A percentile compares a stretch with the other conserved stretches of the same genome.
Conservation (phyloP, 1,140 invertebrate species). For the Drosophila sturtevanti region DNA sequence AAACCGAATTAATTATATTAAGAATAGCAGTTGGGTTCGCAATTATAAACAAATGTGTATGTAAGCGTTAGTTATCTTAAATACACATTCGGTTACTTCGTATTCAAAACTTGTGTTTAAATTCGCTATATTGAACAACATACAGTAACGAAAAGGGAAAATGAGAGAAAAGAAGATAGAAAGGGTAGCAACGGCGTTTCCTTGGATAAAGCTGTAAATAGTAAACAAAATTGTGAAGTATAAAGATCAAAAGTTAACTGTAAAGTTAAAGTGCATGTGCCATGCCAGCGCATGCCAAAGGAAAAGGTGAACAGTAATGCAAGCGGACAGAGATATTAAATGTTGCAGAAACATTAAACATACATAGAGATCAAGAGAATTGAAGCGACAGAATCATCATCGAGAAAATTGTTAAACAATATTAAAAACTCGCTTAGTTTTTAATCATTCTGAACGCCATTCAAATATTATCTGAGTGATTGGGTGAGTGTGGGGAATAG, state of each 20-base stretch:
- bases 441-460: constrained; percentile 29
- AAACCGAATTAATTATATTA: constrained; percentile 63
- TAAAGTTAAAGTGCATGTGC: constrained; percentile 26
- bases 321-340: constrained; percentile 17
- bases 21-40: constrained; percentile 46
- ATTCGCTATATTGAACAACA: constrained; percentile 13
- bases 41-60: constrained; percentile 2
- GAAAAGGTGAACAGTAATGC: not conserved
- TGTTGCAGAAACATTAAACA: not conserved
- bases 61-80: not conserved
- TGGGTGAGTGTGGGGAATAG: constrained; percentile 24
- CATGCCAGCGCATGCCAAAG: constrained; percentile 19
- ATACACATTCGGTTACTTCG: constrained; percentile 21
- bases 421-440: constrained; percentile 8
- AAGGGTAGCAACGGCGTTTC: constrained; percentile 75
- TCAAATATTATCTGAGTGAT: constrained; percentile 39
- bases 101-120: constrained; percentile 16
- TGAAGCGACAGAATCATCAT: not conserved
- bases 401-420: not conserved
- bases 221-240: constrained; percentile 77
- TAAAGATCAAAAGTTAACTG: constrained; percentile 33
- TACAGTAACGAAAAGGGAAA: not conserved
- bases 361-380: not conserved
- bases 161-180: constrained; percentile 27
- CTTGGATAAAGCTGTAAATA: constrained; percentile 80